A percentile compares a stretch with the other conserved stretches of the same genome.
phyloP scores from a whole-genome alignment of 2,888 invertebrate species.

The Eristalis pertinax region DNA sequence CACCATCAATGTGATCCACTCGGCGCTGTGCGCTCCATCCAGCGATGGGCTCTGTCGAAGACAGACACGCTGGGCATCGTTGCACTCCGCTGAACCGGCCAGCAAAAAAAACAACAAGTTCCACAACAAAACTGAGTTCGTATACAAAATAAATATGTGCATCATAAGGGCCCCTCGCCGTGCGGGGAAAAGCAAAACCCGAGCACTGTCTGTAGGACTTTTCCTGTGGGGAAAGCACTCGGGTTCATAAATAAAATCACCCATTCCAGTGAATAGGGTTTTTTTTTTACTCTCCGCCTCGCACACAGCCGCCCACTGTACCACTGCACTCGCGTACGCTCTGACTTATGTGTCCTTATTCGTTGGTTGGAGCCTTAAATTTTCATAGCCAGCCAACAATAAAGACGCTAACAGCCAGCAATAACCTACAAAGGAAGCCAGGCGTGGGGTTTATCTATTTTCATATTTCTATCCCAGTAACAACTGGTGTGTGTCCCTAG shows the following conservation, averaged over 20 bases:
- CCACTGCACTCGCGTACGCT: background rate
- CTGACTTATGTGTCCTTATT: constrained; percentile 53
- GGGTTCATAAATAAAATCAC: constrained; percentile 69
- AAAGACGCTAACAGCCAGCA: constrained; percentile 64
- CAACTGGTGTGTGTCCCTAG: constrained; percentile 37
- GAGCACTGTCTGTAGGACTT: background rate
- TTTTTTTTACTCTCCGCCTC: constrained; percentile 18
- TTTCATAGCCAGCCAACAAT: constrained; percentile 69
- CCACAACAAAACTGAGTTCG: constrained; percentile 4
- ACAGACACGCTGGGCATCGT: constrained; percentile 30
- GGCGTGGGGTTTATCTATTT: background rate
- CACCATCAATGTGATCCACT: background rate
- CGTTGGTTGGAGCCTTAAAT: constrained; percentile 59
- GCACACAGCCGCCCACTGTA: constrained; percentile 10
- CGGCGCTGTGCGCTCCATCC: background rate
- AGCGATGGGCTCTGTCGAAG: background rate
- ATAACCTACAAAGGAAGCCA: constrained; percentile 51
- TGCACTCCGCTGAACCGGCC: constrained; percentile 42
- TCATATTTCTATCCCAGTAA: background rate
- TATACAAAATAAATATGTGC: constrained; percentile 18
- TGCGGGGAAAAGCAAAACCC: background rate
- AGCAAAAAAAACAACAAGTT: constrained; percentile 18
- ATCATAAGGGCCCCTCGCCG: background rate
- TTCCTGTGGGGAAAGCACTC: constrained; percentile 17
- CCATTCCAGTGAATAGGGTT: constrained; percentile 34